Evolutionary conservation across 2,113 vertebrate species (phyloP).

Genomic region (Clarias macrocephalus): DNA sequence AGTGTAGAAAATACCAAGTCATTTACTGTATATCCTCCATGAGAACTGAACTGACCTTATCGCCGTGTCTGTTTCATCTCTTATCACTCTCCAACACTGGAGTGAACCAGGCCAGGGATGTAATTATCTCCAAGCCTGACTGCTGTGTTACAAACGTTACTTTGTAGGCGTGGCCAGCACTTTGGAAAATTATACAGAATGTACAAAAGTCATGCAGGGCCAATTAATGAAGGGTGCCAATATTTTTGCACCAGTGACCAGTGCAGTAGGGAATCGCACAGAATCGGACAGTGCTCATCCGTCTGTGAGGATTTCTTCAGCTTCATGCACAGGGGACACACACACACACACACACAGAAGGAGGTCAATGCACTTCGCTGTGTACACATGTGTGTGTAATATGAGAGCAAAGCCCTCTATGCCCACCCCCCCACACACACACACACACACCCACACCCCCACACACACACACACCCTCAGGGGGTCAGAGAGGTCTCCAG

Average conservation of each 20-base stretch:
- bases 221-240: background rate
- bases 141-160: background rate
- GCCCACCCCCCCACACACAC: too few relatives aligned
- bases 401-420: background rate
- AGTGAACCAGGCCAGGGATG: too few relatives aligned
- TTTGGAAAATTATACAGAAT: background rate
- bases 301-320: slow-evolving; percentile 1
- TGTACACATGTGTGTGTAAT: background rate
- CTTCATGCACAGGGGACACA: background rate
- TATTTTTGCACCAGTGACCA: background rate
- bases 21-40: background rate
- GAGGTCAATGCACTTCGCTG: background rate
- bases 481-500: background rate
- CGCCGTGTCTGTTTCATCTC: background rate
- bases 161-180: too few relatives aligned
- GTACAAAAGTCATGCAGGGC: background rate
- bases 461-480: background rate
- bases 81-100: background rate
- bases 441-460: background rate
- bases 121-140: background rate
- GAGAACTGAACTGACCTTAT: background rate
- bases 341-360: background rate
- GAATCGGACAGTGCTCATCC: background rate
- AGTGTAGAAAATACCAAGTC: background rate
- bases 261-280: background rate